Evolutionary conservation across 2,888 invertebrate genomes (phyloP).

Genomic region (Trissoscelio sp.): DNA sequence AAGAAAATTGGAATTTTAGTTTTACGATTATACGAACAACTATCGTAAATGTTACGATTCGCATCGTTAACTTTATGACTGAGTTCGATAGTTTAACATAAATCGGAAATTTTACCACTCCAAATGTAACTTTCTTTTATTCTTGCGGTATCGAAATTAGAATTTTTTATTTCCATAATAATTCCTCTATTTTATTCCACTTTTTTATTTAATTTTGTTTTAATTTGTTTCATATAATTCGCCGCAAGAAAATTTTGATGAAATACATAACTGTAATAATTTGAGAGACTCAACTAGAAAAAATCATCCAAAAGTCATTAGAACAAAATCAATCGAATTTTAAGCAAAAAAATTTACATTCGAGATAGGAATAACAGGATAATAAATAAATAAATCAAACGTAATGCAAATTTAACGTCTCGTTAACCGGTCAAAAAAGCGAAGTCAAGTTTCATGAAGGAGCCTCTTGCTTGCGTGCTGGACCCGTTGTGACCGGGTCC

Average conservation of each 20-base stretch:
- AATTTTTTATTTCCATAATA: too few species aligned
- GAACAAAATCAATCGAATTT: background rate
- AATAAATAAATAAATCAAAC: background rate
- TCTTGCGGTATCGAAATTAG: background rate
- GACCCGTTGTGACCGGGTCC: slow-evolving; percentile 26
- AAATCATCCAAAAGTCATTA: background rate
- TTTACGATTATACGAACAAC: slow-evolving; percentile 5
- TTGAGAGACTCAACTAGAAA: background rate
- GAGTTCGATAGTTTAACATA: background rate
- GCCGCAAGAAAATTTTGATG: background rate
- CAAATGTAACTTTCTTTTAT: background rate
- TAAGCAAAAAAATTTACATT: background rate
- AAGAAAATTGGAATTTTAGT: background rate
- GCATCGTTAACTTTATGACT: background rate
- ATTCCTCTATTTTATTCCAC: too few species aligned
- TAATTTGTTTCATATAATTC: too few species aligned
- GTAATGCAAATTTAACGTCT: slow-evolving; percentile 13
- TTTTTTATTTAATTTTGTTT: too few species aligned
- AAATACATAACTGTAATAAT: background rate
- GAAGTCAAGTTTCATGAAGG: slow-evolving; percentile 32
- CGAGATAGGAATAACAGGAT: too few species aligned
- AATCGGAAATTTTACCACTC: background rate
- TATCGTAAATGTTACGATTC: slow-evolving; percentile 13
- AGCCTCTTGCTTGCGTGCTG: slow-evolving; percentile 45
- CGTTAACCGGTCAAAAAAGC: slow-evolving; percentile 34